phyloP scores from a whole-genome alignment of 53 echinoderm and acorn worm genomes.

The Stichopus horrens region DNA sequence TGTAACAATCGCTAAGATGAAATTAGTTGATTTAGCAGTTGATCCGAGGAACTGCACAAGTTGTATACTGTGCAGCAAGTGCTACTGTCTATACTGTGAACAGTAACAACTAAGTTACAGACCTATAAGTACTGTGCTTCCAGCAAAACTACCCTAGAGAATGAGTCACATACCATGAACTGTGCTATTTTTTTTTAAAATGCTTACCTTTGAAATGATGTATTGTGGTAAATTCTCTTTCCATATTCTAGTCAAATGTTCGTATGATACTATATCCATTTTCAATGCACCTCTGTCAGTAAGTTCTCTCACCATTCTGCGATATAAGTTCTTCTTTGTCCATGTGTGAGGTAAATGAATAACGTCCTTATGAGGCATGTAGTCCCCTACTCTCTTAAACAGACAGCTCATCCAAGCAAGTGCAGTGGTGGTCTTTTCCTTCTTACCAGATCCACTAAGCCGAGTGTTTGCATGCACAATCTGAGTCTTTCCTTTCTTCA shows the following conservation, averaged over 20 bases:
- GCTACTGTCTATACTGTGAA: too few species aligned
- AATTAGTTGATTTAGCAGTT: too few species aligned
- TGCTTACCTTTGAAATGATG: slow-evolving; percentile 23
- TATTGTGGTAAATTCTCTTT: not conserved
- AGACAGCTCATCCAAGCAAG: slow-evolving; percentile 21
- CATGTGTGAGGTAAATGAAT: slow-evolving; percentile 19
- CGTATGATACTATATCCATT: not conserved
- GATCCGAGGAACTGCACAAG: too few species aligned
- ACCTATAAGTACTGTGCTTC: too few species aligned
- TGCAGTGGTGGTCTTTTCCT: not conserved
- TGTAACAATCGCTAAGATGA: too few species aligned
- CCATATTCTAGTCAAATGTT: slow-evolving; percentile 3
- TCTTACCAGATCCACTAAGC: not conserved
- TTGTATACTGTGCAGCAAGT: too few species aligned
- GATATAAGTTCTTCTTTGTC: slow-evolving; percentile 17
- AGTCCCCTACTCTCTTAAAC: not conserved
- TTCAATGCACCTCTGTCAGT: not conserved
- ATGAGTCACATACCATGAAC: too few species aligned
- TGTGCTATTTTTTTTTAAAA: too few species aligned
- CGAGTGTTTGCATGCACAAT: slow-evolving; percentile 4
- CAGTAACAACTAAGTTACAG: too few species aligned
- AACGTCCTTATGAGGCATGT: too few species aligned
- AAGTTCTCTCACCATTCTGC: slow-evolving; percentile 14
- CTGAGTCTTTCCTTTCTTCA: slow-evolving; percentile 7
- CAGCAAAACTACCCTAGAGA: too few species aligned